Conservation (phyloP, 1,140 invertebrate species). For the Prorops nasuta region DNA sequence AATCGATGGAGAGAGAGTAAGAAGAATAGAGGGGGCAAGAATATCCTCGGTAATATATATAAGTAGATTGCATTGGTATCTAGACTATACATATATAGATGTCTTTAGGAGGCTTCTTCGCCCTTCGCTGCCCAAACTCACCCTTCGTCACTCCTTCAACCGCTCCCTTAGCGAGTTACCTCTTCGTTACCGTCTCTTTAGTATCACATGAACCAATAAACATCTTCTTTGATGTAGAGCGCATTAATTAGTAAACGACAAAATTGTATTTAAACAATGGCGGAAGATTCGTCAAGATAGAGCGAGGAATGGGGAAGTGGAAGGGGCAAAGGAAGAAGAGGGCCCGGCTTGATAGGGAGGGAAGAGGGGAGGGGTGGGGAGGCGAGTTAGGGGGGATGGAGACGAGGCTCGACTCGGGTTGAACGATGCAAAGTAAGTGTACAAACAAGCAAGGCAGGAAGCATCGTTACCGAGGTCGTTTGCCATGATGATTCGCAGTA, state of each 20-base stretch:
- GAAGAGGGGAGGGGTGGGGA: neutral
- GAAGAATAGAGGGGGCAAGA: constrained; percentile 18
- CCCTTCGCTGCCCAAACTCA: constrained; percentile 15
- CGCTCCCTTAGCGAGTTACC: constrained; percentile 51
- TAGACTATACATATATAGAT: constrained; percentile 28
- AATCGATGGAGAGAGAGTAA: constrained; percentile 8
- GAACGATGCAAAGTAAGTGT: constrained; percentile 45
- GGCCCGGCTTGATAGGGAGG: neutral
- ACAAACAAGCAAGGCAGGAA: constrained; percentile 40
- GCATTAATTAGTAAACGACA: constrained; percentile 61
- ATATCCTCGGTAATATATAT: too few relatives aligned
- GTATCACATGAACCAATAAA: constrained; percentile 60
- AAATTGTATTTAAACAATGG: constrained; percentile 61
- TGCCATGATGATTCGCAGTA: constrained; percentile 32
- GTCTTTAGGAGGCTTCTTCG: constrained; percentile 26
- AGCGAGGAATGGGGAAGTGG: constrained; percentile 13
- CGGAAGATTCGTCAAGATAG: constrained; percentile 28
- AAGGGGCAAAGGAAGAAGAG: neutral
- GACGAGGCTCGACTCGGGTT: too few relatives aligned
- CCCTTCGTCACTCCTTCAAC: constrained; percentile 45
- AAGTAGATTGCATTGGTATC: too few relatives aligned
- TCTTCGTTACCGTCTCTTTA: constrained; percentile 59
- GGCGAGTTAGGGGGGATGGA: constrained; percentile 10
- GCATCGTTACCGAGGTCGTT: constrained; percentile 32
- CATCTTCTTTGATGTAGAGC: constrained; percentile 58